Evolutionary conservation across 1,140 invertebrate species (phyloP).

Genomic region (Leptinotarsa defecta): DNA sequence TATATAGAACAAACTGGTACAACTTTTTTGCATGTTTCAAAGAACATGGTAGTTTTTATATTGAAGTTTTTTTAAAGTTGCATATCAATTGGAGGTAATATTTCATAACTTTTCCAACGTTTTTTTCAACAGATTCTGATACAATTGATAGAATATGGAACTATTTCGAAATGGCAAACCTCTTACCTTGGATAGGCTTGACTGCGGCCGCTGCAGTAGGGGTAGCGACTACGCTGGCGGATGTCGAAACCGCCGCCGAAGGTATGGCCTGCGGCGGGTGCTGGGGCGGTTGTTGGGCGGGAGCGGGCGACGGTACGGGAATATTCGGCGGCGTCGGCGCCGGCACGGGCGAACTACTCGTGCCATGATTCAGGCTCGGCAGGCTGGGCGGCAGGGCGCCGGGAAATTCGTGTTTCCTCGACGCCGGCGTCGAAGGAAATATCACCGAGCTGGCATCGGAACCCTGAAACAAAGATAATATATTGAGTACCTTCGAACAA

Average conservation of each 20-base stretch:
- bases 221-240: constrained; percentile 36
- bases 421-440: constrained; percentile 69
- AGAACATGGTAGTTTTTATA: too few species aligned
- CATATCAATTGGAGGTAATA: too few species aligned
- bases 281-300: constrained; percentile 56
- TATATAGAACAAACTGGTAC: too few species aligned
- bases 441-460: constrained; percentile 77
- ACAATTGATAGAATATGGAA: neutral
- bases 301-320: constrained; percentile 61
- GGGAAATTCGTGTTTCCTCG: constrained; percentile 62
- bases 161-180: neutral
- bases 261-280: constrained; percentile 49
- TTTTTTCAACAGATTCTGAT: neutral
- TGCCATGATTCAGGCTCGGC: constrained; percentile 51
- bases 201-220: constrained; percentile 35
- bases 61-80: too few species aligned
- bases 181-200: constrained; percentile 34
- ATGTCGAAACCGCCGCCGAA: constrained; percentile 41
- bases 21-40: too few species aligned
- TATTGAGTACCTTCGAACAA: too few species aligned
- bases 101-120: too few species aligned
- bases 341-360: constrained; percentile 51
- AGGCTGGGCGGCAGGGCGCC: constrained; percentile 56
- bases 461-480: constrained; percentile 49
- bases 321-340: constrained; percentile 55